phyloP scores from a whole-genome alignment of 2,113 vertebrate genomes.

The Sorex fumeus region DNA sequence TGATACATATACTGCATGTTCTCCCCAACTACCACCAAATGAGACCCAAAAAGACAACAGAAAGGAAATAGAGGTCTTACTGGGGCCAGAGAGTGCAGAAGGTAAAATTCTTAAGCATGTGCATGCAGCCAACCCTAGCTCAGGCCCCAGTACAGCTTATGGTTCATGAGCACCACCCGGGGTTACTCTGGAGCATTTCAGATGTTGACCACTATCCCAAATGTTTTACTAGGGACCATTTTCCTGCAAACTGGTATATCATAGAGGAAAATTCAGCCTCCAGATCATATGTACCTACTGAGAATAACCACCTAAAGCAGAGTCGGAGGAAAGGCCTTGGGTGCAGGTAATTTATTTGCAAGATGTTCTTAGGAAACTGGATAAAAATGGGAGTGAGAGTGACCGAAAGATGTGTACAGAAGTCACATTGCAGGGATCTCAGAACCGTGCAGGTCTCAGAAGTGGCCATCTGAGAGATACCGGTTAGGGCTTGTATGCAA shows the following conservation, averaged over 20 bases:
- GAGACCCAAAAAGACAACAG: no score
- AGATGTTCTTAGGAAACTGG: background rate
- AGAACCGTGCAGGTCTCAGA: background rate
- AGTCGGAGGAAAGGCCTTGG: background rate
- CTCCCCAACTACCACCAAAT: no score
- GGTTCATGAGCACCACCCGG: no score
- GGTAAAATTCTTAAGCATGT: no score
- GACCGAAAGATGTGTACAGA: background rate
- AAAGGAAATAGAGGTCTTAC: no score
- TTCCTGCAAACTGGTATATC: constrained; percentile 3
- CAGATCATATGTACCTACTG: background rate
- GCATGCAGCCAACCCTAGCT: no score
- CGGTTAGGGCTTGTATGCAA: background rate
- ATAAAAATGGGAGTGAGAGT: background rate
- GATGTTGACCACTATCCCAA: no score
- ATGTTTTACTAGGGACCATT: background rate
- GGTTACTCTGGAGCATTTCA: no score
- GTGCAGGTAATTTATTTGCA: background rate
- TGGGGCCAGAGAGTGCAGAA: no score
- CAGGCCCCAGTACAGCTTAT: no score
- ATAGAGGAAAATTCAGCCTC: background rate
- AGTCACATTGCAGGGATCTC: background rate
- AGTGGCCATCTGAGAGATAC: background rate
- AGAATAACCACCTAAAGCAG: background rate
- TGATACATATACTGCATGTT: no score